Conservation (phyloP, 2,113 vertebrate genomes). For the Myanophis thanlyinensis region DNA sequence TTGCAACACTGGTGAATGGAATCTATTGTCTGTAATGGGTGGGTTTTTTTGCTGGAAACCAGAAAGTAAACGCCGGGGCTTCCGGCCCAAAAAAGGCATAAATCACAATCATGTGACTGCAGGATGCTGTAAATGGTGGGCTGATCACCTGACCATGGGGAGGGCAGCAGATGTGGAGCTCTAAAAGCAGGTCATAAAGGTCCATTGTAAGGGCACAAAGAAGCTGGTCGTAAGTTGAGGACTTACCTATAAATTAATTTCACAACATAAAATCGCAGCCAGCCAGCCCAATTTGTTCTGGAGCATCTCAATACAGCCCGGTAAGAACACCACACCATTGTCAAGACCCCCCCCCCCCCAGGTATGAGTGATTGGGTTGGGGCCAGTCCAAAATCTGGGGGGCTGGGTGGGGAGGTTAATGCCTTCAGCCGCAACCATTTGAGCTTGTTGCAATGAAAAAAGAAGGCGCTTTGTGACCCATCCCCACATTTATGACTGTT, state of each 20-base stretch:
- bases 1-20: background rate
- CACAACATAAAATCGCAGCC: background rate
- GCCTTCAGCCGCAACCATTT: background rate
- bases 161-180: background rate
- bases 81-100: background rate
- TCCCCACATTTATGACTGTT: background rate
- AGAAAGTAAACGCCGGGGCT: background rate
- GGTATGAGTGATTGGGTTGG: background rate
- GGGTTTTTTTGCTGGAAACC: background rate
- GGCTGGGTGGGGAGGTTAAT: background rate
- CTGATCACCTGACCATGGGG: background rate
- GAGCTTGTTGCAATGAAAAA: background rate
- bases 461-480: background rate
- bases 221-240: background rate
- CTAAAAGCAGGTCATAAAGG: background rate
- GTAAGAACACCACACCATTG: background rate
- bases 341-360: background rate
- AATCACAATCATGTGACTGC: background rate
- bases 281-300: background rate
- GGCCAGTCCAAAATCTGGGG: background rate
- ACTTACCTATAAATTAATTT: background rate
- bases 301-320: background rate
- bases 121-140: background rate
- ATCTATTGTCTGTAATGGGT: background rate
- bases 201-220: background rate